A percentile compares a stretch with the other conserved stretches of the same genome.
These are phyloP conservation scores for Pseudomugil tenellus DNA, from an alignment of 2,797 vertebrate genomes.

Conservation along the genomic window DNA sequence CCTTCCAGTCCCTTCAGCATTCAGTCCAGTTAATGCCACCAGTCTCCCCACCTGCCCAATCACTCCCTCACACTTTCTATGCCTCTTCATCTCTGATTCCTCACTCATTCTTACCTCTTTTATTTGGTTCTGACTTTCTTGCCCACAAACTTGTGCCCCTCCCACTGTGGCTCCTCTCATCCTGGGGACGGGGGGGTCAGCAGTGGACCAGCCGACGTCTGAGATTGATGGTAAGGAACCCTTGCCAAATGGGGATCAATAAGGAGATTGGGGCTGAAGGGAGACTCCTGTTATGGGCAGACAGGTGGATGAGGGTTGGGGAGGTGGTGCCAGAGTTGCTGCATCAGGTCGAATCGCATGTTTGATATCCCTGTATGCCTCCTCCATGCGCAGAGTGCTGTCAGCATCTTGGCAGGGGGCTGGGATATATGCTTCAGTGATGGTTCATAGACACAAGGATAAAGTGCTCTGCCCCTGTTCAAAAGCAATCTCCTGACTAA, in stretches of 20 bases:
- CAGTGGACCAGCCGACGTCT: conserved; percentile 11
- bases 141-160: conserved; percentile 29
- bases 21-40: conserved; percentile 64
- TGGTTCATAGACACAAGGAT: conserved; percentile 49
- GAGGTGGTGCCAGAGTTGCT: conserved; percentile 36
- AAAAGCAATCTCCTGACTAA: conserved; percentile 51
- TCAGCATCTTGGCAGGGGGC: conserved; percentile 57
- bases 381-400: conserved; percentile 38
- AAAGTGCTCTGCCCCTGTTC: conserved; percentile 41
- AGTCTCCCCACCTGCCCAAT: conserved; percentile 64
- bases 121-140: conserved; percentile 27
- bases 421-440: conserved; percentile 45
- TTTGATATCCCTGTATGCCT: conserved; percentile 53
- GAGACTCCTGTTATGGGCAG: conserved; percentile 66
- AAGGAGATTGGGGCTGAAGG: conserved; percentile 49
- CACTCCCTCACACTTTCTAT: conserved; percentile 46
- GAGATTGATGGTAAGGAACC: conserved; percentile 51
- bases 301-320: conserved; percentile 43
- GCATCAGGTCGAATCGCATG: conserved; percentile 67
- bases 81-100: conserved; percentile 44
- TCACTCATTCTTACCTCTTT: conserved; percentile 47
- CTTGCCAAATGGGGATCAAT: conserved; percentile 70
- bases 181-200: conserved; percentile 52
- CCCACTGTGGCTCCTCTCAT: conserved; percentile 51
- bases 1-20: conserved; percentile 60